Evolutionary conservation across 1,140 invertebrate genomes (phyloP).

Genomic region (Drosophila jambulina): DNA sequence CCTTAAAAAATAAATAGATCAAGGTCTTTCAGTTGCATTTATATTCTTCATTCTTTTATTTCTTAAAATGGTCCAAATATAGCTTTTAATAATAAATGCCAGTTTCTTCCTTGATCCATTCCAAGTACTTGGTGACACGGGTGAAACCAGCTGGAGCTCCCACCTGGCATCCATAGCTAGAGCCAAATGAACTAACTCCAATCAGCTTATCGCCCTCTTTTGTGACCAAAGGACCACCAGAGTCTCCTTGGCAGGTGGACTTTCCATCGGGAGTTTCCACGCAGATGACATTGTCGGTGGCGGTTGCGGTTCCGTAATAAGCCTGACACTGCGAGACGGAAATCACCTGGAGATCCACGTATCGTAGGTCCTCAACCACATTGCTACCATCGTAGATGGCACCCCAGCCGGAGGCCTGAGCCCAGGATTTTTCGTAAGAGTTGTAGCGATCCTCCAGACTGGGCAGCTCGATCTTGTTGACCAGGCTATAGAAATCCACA

Average conservation of each 20-base stretch:
- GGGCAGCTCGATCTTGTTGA: slow-evolving; percentile 63
- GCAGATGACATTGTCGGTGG: slow-evolving; percentile 48
- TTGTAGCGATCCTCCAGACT: slow-evolving; percentile 55
- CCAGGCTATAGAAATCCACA: slow-evolving; percentile 53
- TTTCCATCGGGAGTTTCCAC: slow-evolving; percentile 55
- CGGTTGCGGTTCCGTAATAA: slow-evolving; percentile 40
- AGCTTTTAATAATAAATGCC: slow-evolving; percentile 79
- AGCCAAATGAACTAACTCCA: slow-evolving; percentile 86
- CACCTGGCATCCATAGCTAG: slow-evolving; percentile 85
- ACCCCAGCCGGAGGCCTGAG: slow-evolving; percentile 62
- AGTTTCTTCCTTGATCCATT: slow-evolving; percentile 87
- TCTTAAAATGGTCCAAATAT: background rate
- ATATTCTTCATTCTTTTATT: background rate
- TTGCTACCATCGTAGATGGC: slow-evolving; percentile 55
- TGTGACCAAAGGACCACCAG: slow-evolving; percentile 62
- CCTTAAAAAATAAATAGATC: background rate
- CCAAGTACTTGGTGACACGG: slow-evolving; percentile 85
- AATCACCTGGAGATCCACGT: slow-evolving; percentile 37
- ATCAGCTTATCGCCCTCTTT: slow-evolving; percentile 65
- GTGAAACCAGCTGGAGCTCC: slow-evolving; percentile 86
- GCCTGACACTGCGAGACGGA: slow-evolving; percentile 39
- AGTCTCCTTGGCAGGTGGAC: slow-evolving; percentile 65
- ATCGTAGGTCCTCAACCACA: slow-evolving; percentile 37
- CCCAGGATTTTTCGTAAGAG: slow-evolving; percentile 36
- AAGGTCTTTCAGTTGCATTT: too few species aligned